Evolutionary conservation across 2,888 invertebrate genomes (phyloP).

Genomic region (Antitype chi): DNA sequence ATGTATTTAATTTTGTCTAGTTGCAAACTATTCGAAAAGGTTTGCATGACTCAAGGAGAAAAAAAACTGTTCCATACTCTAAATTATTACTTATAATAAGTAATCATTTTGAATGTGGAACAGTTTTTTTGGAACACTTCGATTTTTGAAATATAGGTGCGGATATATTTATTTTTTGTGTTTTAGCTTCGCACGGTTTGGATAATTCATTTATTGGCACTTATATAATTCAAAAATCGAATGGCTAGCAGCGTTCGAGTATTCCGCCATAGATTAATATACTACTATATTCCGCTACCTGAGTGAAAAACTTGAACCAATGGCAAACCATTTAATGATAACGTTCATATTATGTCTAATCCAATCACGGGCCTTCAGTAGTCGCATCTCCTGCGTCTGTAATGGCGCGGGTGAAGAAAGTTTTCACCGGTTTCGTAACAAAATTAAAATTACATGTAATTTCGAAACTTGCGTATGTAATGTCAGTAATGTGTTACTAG

Average conservation of each 20-base stretch:
- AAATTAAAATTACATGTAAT: background rate
- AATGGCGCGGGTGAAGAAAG: background rate
- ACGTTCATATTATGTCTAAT: background rate
- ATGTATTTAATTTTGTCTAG: slow-evolving; percentile 4
- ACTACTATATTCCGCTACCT: too few relatives aligned
- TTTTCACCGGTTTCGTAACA: background rate
- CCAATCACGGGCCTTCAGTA: background rate
- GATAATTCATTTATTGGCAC: background rate
- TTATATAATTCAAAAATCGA: background rate
- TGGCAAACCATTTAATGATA: background rate
- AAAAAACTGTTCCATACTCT: background rate
- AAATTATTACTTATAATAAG: too few relatives aligned
- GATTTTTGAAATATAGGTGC: too few relatives aligned
- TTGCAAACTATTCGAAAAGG: background rate
- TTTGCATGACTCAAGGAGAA: background rate
- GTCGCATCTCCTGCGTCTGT: background rate
- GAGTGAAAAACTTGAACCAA: background rate
- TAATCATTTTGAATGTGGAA: too few relatives aligned
- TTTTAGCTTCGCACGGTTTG: too few relatives aligned
- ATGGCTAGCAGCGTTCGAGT: background rate
- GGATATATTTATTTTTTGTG: too few relatives aligned
- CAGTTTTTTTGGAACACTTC: too few relatives aligned
- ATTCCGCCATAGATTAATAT: too few relatives aligned
- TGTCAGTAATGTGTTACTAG: background rate
- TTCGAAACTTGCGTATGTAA: background rate